Percentiles rank a stretch among this genome's conserved stretches.
Conservation (phyloP, 2,888 invertebrate species). For the Metacarcinus magister region DNA sequence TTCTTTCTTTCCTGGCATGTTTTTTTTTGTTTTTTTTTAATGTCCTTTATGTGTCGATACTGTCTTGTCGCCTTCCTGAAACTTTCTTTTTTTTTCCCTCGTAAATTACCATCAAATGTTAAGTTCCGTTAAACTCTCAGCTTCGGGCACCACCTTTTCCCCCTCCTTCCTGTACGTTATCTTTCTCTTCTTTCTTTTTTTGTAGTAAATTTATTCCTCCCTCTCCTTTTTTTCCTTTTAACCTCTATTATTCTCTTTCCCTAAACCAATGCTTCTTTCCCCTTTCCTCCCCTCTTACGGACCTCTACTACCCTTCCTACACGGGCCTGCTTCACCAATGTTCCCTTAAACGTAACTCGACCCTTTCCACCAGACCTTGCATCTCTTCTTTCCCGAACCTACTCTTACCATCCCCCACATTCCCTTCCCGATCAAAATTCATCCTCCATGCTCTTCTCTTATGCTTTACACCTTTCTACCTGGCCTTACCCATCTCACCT, state of each 20-base stretch:
- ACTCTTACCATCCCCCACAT: background rate
- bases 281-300: too few species aligned
- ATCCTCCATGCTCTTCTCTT: background rate
- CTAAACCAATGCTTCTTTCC: too few species aligned
- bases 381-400: background rate
- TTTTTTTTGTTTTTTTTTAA: too few species aligned
- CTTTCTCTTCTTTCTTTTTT: background rate
- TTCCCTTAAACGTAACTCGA: background rate
- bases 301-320: background rate
- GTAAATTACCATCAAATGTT: too few species aligned
- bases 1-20: too few species aligned
- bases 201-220: background rate
- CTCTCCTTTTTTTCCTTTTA: background rate
- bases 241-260: too few species aligned
- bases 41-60: background rate
- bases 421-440: background rate
- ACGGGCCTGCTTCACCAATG: background rate
- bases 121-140: too few species aligned
- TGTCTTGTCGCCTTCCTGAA: background rate
- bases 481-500: background rate
- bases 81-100: too few species aligned
- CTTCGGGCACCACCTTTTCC: background rate
- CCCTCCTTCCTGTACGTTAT: background rate
- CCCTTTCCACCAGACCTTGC: background rate
- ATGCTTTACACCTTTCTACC: background rate